Base-by-base conservation (phyloP, 2,888 invertebrate genomes). In the Hydraecia micacea region DNA sequence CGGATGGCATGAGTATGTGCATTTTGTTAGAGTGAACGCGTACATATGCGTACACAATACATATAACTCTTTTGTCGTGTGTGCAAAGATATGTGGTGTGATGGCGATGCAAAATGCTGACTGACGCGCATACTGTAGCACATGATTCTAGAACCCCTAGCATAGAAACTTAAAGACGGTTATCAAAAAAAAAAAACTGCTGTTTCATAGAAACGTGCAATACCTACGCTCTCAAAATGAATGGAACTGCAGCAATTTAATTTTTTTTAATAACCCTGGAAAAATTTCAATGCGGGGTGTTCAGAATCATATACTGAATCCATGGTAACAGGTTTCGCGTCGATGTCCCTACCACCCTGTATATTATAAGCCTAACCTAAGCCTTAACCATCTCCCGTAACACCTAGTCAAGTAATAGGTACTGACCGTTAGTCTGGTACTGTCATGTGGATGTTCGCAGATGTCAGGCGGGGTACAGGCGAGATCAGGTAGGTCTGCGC, bases 401-500 rank as follows among this genome's bases (percentile, higher is more conserved):
- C 9, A 62, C 32, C 15, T 62, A 18, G 63, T 25, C 36, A 36
- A 63, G 2, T 63, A 63, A 63, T 55, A 25, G 18, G 49, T 67
- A 90, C 93, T 90, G 32, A 95, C 95, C 9, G 96, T 95, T 7
- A 94, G 92, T 68, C 89, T 90, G 13, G 88, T 84, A 63, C 91
- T 88, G 79, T 93, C 94, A 11, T 88, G 84, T 4, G 90, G 81
- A 42, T 90, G 89, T 46, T 89, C 87, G 42, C 63, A 32, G 18
- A 88, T 96, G 96, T 97, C 83, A 95, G 98, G 98, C 60, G 98
- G 98, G 25, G 98, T 97, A 90, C 97, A 97, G 65, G 98, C 97
- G 86, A 97, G 97, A 77, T 97, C 97, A 6, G 97, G 97, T 87
- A 97, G 93, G 88, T 97, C 97, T 0, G 97, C 92, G 70, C 97